phyloP scores from a whole-genome alignment of 1,140 invertebrate genomes.

The Drosophila pseudoananassae region DNA sequence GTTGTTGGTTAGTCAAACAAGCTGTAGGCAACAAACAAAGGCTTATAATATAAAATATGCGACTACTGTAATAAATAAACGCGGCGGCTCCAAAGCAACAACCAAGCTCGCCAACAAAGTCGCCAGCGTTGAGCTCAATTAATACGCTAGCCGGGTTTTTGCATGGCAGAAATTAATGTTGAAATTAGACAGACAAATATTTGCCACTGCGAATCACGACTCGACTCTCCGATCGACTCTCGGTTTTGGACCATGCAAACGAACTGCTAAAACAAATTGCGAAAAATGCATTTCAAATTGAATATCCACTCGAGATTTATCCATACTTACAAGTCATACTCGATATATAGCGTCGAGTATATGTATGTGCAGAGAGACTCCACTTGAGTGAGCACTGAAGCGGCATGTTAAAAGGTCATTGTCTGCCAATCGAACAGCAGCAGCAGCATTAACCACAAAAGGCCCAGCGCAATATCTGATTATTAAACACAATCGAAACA shows the following conservation, averaged over 20 bases:
- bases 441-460: slow-evolving; percentile 47
- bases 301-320: slow-evolving; percentile 45
- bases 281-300: slow-evolving; percentile 76
- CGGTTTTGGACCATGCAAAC: slow-evolving; percentile 65
- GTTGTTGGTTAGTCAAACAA: slow-evolving; percentile 49
- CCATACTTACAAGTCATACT: slow-evolving; percentile 12
- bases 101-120: too few relatives aligned
- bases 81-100: slow-evolving; percentile 45
- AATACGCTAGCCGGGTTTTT: slow-evolving; percentile 59
- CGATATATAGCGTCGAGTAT: slow-evolving; percentile 10
- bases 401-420: slow-evolving; percentile 78
- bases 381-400: slow-evolving; percentile 65
- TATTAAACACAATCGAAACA: slow-evolving; percentile 44
- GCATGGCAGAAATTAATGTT: slow-evolving; percentile 70
- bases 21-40: slow-evolving; percentile 51
- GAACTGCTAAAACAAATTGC: slow-evolving; percentile 71
- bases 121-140: slow-evolving; percentile 56
- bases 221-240: slow-evolving; percentile 32
- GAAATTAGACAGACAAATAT: slow-evolving; percentile 72
- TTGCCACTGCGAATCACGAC: slow-evolving; percentile 79
- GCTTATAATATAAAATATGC: slow-evolving; percentile 68
- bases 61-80: slow-evolving; percentile 66
- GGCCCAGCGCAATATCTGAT: slow-evolving; percentile 61
- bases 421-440: slow-evolving; percentile 71
- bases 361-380: slow-evolving; percentile 18